Conservation (phyloP, 2,888 invertebrate species). For the Euspilapteryx auroguttella region DNA sequence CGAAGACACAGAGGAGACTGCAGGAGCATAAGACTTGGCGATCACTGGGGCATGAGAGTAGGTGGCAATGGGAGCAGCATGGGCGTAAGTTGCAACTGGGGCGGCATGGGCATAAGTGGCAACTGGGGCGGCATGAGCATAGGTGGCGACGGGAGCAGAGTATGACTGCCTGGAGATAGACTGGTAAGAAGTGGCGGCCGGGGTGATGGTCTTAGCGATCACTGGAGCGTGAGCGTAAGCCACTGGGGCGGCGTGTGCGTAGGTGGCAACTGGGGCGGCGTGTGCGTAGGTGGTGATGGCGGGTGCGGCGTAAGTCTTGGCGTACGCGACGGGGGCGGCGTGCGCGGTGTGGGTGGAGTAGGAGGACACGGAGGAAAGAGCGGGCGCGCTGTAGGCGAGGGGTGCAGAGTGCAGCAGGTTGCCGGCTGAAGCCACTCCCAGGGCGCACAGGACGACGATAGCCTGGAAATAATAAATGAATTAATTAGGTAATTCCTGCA, state of each 20-base stretch:
- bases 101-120: conserved; percentile 25
- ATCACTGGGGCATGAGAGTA: conserved; percentile 9
- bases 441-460: conserved; percentile 30
- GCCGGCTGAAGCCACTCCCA: conserved; percentile 47
- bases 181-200: too few species aligned
- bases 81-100: conserved; percentile 13
- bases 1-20: conserved; percentile 14
- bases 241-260: conserved; percentile 2
- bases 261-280: conserved; percentile 15
- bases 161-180: too few species aligned
- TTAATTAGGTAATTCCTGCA: background rate
- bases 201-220: conserved; percentile 3
- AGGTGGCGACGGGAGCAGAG: conserved; percentile 3
- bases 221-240: too few species aligned
- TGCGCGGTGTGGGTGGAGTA: conserved; percentile 2
- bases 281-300: conserved; percentile 27
- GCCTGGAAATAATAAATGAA: conserved; percentile 12
- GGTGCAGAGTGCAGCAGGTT: conserved; percentile 12
- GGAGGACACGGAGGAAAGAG: too few species aligned
- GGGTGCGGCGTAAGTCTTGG: conserved; percentile 17
- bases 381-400: conserved; percentile 8
- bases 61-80: conserved; percentile 8
- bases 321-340: conserved; percentile 6
- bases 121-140: conserved; percentile 5
- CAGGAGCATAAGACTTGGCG: conserved; percentile 17